Conservation (phyloP, 2,113 vertebrate genomes). For the Ptilorrhoa leucosticta region DNA sequence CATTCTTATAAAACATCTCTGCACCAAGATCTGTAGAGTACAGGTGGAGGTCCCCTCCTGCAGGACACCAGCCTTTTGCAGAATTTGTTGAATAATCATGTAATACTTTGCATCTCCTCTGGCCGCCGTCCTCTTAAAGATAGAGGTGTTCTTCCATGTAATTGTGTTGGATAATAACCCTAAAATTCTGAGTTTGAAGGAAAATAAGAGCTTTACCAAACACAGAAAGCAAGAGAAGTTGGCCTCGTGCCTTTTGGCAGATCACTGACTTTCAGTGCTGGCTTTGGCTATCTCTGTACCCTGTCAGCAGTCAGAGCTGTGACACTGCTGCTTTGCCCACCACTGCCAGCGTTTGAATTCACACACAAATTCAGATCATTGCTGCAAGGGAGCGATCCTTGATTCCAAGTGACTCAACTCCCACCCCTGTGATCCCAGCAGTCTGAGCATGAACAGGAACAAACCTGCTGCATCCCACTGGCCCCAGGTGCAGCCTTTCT, state of each 20-base stretch:
- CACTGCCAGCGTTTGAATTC: background rate
- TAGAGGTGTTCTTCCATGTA: background rate
- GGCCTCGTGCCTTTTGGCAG: background rate
- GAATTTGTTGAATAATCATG: background rate
- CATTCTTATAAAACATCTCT: background rate
- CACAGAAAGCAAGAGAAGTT: background rate
- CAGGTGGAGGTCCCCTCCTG: background rate
- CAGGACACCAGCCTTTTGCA: background rate
- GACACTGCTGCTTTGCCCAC: background rate
- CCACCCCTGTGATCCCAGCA: accelerated
- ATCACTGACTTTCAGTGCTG: background rate
- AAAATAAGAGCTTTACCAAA: background rate
- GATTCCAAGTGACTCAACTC: background rate
- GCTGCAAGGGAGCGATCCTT: accelerated
- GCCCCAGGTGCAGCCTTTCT: background rate
- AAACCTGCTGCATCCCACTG: background rate
- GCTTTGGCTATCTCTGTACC: background rate
- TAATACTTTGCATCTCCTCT: background rate
- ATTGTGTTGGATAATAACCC: background rate
- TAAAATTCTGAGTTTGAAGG: background rate
- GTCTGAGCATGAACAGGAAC: background rate
- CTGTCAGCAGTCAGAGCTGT: background rate
- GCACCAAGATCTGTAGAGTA: background rate
- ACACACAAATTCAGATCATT: background rate
- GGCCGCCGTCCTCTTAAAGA: background rate